Base-by-base conservation (phyloP, 2,797 vertebrate species). In the Carduelis carduelis region DNA sequence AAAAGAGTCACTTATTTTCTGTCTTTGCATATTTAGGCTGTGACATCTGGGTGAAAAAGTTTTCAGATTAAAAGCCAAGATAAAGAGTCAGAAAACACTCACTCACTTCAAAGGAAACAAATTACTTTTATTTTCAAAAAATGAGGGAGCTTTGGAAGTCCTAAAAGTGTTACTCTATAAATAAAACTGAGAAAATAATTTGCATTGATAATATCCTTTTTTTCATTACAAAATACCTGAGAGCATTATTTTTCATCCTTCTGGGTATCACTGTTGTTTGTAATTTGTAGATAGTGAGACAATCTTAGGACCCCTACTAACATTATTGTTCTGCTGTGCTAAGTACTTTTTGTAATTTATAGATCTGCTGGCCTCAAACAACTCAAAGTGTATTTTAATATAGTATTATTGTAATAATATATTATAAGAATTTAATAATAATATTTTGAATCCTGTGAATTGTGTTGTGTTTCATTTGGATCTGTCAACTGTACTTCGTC, bases 61-160 rank as follows among this genome's bases (percentile, higher is more conserved):
- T 61, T 74, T 95, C 61, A 50, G 70, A 86, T 89, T 87, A 90
- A 91, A 95, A 96, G 53, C 46, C 52, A 83, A 71, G 50, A 46
- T 55, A 47, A 63, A 66, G 37, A 94, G 20, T 24, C 76, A 95
- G 57, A 93, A 92, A 91, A 83, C 34, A 63, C 18, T 72, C 11
- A 49, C 27, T 77, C n/a, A 23, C 32, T 61, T 83, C 50, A 87
- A 93, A 81, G 35, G 53, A 80, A 96, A 89, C 9, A 64, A 76
- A 74, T 27, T 71, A 10, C 10, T 74, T 92, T 82, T 59, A 57
- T 79, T 88, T 87, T 60, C 1, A 78, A 72, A 78, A 91, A 63
- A 68, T 8, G 3, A 80, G 4, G 12, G 7, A 17, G 4, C 35
- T 77, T 71, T 75, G 26, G 28, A 87, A 34, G 28, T 64, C 8